Conservation (phyloP, 2,888 invertebrate species). For the Alcis repandata region DNA sequence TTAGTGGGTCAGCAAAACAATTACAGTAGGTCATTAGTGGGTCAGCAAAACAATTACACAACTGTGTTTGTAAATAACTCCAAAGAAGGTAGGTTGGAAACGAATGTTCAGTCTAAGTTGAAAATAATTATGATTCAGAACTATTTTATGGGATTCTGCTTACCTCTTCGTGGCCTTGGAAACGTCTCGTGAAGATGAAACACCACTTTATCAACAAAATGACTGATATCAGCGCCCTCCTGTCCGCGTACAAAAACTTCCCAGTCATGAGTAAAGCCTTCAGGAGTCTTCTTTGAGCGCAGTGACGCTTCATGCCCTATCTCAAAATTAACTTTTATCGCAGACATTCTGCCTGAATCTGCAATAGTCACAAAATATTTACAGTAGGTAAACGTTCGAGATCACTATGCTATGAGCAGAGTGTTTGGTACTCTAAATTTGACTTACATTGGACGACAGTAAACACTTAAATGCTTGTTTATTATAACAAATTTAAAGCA, state of each 20-base stretch:
- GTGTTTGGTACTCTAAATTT: conserved; percentile 30
- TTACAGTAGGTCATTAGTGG: conserved; percentile 32
- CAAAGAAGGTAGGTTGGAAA: conserved; percentile 8
- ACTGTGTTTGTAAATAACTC: conserved; percentile 38
- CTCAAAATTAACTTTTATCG: conserved; percentile 92
- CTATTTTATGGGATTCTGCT: conserved; percentile 44
- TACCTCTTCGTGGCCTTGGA: conserved; percentile 96
- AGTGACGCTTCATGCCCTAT: conserved; percentile 96
- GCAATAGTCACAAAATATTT: conserved; percentile 43
- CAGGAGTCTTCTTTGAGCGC: conserved; percentile 92
- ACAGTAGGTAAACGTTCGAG: conserved; percentile 45
- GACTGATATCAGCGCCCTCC: conserved; percentile 94
- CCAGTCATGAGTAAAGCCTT: conserved; percentile 99
- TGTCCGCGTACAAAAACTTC: conserved; percentile 96
- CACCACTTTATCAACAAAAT: conserved; percentile 97
- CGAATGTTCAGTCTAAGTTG: background rate
- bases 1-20: conserved; percentile 37
- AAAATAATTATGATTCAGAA: background rate
- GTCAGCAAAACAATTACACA: conserved; percentile 37
- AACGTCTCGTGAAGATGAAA: conserved; percentile 97
- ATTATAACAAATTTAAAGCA: conserved; percentile 53
- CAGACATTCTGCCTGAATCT: conserved; percentile 68
- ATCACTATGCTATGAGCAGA: conserved; percentile 50
- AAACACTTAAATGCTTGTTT: conserved; percentile 43
- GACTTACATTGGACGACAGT: conserved; percentile 56